Conservation (phyloP, 2,888 invertebrate species). For the Flexamia atlantica region DNA sequence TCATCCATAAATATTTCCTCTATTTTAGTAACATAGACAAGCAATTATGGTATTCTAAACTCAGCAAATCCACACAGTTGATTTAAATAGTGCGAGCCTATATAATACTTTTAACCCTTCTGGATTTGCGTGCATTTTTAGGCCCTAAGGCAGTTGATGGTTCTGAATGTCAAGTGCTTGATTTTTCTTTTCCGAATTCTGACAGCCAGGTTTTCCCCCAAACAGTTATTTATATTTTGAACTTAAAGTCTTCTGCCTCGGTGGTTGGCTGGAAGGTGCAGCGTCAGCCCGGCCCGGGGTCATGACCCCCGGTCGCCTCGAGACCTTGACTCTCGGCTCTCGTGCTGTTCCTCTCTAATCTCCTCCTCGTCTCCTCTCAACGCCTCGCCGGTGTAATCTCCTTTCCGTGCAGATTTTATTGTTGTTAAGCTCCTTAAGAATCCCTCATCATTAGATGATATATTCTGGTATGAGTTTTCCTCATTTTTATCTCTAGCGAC, state of each 20-base stretch:
- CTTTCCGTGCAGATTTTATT: constrained; percentile 46
- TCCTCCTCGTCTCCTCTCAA: neutral
- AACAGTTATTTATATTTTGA: no score
- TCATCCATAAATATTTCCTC: no score
- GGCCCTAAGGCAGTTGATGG: no score
- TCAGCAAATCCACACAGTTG: no score
- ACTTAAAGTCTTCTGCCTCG: neutral
- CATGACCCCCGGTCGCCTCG: constrained; percentile 22
- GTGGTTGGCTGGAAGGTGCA: neutral
- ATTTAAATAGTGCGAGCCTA: no score
- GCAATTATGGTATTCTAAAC: no score
- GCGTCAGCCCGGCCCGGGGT: constrained; percentile 16
- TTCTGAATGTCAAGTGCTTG: no score
- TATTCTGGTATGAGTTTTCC: constrained; percentile 1
- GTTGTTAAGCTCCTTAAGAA: constrained; percentile 50
- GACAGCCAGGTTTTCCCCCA: no score
- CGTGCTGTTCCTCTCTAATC: constrained; percentile 44
- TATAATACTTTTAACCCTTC: no score
- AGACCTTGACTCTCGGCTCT: constrained; percentile 38
- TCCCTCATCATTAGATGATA: neutral
- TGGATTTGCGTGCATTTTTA: no score
- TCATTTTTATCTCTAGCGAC: neutral
- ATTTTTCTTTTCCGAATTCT: no score
- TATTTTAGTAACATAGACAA: no score
- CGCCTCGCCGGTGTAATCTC: constrained; percentile 28